A percentile compares a stretch with the other conserved stretches of the same genome.
phyloP scores from a whole-genome alignment of 2,113 vertebrate genomes.

The Alaudala cheleensis region DNA sequence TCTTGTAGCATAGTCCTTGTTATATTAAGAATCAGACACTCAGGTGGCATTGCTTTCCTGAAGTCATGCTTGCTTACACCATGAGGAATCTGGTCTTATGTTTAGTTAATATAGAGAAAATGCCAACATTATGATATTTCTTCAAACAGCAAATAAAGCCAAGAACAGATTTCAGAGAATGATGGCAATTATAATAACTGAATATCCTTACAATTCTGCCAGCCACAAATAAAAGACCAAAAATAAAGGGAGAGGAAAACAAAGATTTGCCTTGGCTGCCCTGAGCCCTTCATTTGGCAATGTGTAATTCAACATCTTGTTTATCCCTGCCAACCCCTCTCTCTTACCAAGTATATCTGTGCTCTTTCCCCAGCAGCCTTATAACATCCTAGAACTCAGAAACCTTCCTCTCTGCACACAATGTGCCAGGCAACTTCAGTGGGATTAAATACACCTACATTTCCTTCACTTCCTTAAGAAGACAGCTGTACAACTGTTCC shows the following conservation, averaged over 20 bases:
- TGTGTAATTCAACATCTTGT: neutral
- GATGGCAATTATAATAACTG: neutral
- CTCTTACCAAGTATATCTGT: neutral
- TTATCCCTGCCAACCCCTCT: neutral
- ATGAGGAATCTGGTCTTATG: neutral
- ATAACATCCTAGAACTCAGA: neutral
- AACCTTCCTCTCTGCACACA: neutral
- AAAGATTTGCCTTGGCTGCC: neutral
- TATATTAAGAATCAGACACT: neutral
- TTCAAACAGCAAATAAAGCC: slow-evolving; percentile 28
- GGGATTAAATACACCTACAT: too few relatives aligned
- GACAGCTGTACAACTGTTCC: neutral
- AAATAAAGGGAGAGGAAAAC: neutral
- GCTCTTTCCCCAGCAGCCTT: neutral
- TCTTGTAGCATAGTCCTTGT: neutral
- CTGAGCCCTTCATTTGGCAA: neutral
- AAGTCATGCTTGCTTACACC: neutral
- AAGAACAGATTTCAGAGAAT: slow-evolving; percentile 1
- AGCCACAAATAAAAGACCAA: neutral
- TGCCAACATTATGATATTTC: neutral
- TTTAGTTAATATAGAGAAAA: slow-evolving; percentile 26
- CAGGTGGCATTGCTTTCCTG: neutral
- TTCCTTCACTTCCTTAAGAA: neutral
- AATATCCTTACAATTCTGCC: neutral
- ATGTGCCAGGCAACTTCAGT: neutral